phyloP scores from a whole-genome alignment of 2,113 vertebrate species.

The Peromyscus maniculatus region DNA sequence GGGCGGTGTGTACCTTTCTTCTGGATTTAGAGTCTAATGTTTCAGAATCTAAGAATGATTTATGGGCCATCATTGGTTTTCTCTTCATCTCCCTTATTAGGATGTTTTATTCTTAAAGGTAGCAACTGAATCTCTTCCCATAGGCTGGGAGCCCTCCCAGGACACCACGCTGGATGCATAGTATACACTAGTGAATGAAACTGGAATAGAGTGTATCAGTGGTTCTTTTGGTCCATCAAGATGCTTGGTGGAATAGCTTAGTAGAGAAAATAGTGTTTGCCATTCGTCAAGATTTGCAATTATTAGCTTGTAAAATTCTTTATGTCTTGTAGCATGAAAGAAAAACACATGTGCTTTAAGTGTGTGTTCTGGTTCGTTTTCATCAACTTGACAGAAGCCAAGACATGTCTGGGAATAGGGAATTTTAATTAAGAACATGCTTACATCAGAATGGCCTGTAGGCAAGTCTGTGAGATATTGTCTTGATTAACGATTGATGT shows the following conservation, averaged over 20 bases:
- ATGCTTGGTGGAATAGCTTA: not conserved
- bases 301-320: not conserved
- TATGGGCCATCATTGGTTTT: not conserved
- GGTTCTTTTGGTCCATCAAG: not conserved
- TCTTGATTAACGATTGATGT: not conserved
- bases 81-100: constrained; percentile 32
- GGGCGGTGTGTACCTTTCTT: not conserved
- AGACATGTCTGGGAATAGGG: not conserved
- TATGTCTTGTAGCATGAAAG: not conserved
- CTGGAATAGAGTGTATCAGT: not conserved
- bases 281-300: not conserved
- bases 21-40: not conserved
- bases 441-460: not conserved
- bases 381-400: not conserved
- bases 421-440: not conserved
- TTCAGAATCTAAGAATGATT: not conserved
- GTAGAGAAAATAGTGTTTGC: not conserved
- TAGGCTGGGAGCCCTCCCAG: not conserved
- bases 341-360: not conserved
- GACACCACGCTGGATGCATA: not conserved
- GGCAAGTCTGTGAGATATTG: not conserved
- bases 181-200: not conserved
- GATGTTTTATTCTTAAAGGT: constrained; percentile 50
- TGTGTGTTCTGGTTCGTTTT: not conserved
- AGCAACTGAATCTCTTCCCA: not conserved